Evolutionary conservation across 2,888 invertebrate species (phyloP), one percentile per base, ranked within the genome.

Genomic region (Zygaena filipendulae): DNA sequence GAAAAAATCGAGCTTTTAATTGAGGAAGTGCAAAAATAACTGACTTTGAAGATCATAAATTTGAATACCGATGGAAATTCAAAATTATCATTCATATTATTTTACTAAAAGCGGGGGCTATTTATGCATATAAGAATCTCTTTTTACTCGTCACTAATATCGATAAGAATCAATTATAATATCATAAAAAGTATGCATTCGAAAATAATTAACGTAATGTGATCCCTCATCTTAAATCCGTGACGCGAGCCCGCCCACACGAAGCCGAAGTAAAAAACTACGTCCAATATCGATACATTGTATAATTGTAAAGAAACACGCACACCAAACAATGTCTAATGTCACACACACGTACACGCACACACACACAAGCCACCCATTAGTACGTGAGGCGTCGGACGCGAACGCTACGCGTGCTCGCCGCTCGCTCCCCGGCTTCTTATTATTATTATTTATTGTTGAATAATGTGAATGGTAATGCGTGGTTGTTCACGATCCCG

Each of bases 381-480:
- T 68, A 70, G 71, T 70, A 69, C 67, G 69, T 59, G 63, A 60
- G 58, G 56, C 54, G 58, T 51, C 45, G 43, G 42, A 43, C 51
- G 52, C 57, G 55, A 56, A 56, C 55, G 63, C 53, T 74, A 63
- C 77, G 77, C 75, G 77, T 75, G 79, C 75, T 71, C 61, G 70
- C 68, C 74, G 67, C 75, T 75, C 75, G 77, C 62, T 72, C 71
- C 66, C 61, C 70, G 69, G 74, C 77, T 75, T 71, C 74, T 77
- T 79, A 69, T 75, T 77, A 75, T 74, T 74, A 74, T 79, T 77
- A 77, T 77, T 77, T 77, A 77, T 79, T 68, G 79, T 77, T 74
- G 77, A 74, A 79, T 79, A 79, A 77, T 74, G 70, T 77, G 77
- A 77, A 79, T 79, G 75, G 77, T 79, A 79, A 77, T 79, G 75